Evolutionary conservation across 92 coral and sea anemone genomes (phyloP), one percentile per base, ranked within the genome.

Genomic region (Zoanthus sansibaricus): DNA sequence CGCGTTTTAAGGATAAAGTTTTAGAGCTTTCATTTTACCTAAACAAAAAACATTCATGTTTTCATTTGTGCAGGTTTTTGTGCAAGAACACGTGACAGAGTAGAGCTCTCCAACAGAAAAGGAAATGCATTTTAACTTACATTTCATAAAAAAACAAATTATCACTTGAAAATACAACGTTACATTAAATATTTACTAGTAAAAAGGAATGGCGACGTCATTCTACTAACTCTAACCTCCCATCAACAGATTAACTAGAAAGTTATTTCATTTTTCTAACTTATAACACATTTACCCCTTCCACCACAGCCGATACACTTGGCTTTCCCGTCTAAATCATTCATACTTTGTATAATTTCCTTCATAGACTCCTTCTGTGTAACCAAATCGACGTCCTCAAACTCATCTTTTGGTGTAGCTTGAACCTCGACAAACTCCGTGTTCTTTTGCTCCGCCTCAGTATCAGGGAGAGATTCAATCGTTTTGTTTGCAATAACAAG

Each of bases 251-350:
- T 78, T 42, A 58, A 15, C 42, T 46, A 1, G 12, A 21, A 61
- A 16, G 9, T 64, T 55, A 6, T 61, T 80, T 9, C 21, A 7
- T 10, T 31, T 71, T 47, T 51, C 89, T 87, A 95, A 94, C 94
- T 95, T 18, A 95, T 93, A 10, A 91, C 82, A 70, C 98, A 95
- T 70, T 93, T 95, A 15, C 98, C 98, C 14, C 94, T 95, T 33
- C 98, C 89, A 12, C 98, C 94, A 47, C 98, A 95, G 6, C 92
- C 87, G 31, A 78, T 76, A 72, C 98, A 95, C 76, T 95, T 89
- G 21, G 94, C 96, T 3, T 92, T 95, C 84, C 94, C 98, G 55
- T 95, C 98, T n/a, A 95, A 88, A 49, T 93, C 90, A 25, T 95
- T 95, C 82, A 93, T 88, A 44, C 98, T 95, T 80, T 92, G 86